Evolutionary conservation across 2,797 vertebrate species (phyloP).

Genomic region (Sus cebifrons): DNA sequence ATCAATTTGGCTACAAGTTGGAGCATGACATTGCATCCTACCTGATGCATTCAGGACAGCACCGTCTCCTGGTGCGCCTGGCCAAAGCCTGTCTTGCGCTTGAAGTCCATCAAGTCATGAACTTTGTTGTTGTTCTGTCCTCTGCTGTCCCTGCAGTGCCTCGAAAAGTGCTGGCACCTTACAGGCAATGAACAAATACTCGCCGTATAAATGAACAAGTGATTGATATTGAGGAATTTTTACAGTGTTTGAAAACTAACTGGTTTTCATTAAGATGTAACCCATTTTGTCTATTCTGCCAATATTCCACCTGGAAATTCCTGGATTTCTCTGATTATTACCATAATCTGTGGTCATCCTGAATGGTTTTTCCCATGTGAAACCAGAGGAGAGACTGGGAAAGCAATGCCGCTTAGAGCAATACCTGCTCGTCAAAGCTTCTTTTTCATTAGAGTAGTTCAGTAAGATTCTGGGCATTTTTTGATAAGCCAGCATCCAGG

Average conservation of each 20-base stretch:
- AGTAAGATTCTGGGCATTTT: constrained; percentile 87
- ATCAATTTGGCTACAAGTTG: not conserved
- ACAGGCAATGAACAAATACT: not conserved
- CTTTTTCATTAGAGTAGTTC: constrained; percentile 88
- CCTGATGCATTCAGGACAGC: too few relatives aligned
- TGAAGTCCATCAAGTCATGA: not conserved
- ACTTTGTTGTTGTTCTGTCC: not conserved
- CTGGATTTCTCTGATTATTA: constrained; percentile 62
- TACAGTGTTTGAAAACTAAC: not conserved
- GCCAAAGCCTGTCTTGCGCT: not conserved
- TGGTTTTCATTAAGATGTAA: constrained; percentile 12
- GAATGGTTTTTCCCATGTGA: constrained; percentile 78
- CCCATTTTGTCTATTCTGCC: not conserved
- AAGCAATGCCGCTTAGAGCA: constrained; percentile 77
- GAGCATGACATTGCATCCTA: not conserved
- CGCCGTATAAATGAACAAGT: not conserved
- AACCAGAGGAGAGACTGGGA: constrained; percentile 75
- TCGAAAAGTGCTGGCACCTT: not conserved
- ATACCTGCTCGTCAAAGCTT: constrained; percentile 82
- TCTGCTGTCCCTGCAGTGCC: not conserved
- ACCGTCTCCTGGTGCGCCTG: fast-evolving
- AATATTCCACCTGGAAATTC: constrained; percentile 46
- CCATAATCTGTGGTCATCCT: constrained; percentile 80
- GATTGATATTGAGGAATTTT: not conserved
- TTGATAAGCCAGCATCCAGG: constrained; percentile 87